Evolutionary conservation across 2,888 invertebrate species (phyloP), one percentile per base, ranked within the genome.

Genomic region (Zonitis immaculata): DNA sequence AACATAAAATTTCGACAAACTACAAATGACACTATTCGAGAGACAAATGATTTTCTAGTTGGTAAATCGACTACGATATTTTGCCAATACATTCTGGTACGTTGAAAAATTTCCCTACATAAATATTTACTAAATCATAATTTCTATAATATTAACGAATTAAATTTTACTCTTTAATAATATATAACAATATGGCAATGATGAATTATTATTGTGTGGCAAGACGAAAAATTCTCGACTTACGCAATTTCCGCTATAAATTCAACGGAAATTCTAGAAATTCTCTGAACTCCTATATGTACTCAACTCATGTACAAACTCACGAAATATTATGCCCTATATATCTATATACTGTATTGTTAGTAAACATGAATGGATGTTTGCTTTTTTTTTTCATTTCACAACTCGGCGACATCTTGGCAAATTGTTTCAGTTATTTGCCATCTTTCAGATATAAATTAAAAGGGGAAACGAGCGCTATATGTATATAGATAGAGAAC

Each of bases 221-320:
- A 51, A 59, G 58, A 51, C 56, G 55, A 55, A 56, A 56, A 57
- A 61, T 58, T 63, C 63, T 63, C 64, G 57, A 54, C 57, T 59
- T 59, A 65, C 64, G 63, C 67, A 66, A 58, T 58, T 51, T 53
- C 44, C 52, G 60, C 56, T 52, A 66, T 67, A 65, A 67, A 67
- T 67, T 63, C 58, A 30, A 54, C n/a, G 28, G 63, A 63, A 66
- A 67, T 67, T 65, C 62, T 61, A 52, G 64, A 63, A 62, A 63
- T 66, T 66, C 66, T 62, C 55, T 54, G 56, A 64, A 62, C 60
- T 63, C 59, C n/a, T n/a, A n/a, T n/a, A n/a, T n/a, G n/a, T n/a
- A n/a, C n/a, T n/a, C n/a, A n/a, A n/a, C n/a, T n/a, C n/a, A n/a
- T n/a, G n/a, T n/a, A n/a, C n/a, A n/a, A n/a, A n/a, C 56, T 59